Conservation (phyloP, 2,888 invertebrate genomes). For the Drosophila affinis region DNA sequence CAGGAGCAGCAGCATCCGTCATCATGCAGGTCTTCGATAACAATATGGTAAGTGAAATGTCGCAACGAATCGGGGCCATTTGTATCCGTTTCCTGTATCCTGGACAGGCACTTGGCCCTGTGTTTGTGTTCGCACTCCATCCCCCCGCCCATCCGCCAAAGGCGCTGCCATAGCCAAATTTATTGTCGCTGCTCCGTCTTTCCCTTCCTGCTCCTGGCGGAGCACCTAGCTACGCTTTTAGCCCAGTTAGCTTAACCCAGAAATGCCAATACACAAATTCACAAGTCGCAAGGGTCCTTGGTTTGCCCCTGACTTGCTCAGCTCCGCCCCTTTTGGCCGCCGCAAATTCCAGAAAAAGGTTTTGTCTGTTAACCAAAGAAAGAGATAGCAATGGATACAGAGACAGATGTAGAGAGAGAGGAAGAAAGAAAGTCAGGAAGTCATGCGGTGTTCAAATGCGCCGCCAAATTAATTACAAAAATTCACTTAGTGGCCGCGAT, state of each 20-base stretch:
- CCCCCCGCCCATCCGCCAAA: not conserved
- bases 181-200: conserved; percentile 19
- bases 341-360: conserved; percentile 16
- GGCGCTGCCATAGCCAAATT: conserved; percentile 23
- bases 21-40: conserved; percentile 81
- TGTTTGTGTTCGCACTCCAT: conserved; percentile 5
- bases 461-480: conserved; percentile 76
- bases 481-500: conserved; percentile 78
- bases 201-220: too few relatives aligned
- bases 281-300: conserved; percentile 21
- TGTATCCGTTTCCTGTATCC: conserved; percentile 9
- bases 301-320: conserved; percentile 5
- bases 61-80: conserved; percentile 11
- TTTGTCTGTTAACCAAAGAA: conserved; percentile 46
- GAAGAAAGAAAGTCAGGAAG: conserved; percentile 29
- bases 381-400: not conserved
- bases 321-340: conserved; percentile 52
- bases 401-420: not conserved
- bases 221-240: conserved; percentile 50
- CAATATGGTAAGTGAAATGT: conserved; percentile 75
- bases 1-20: conserved; percentile 37
- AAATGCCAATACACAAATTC: conserved; percentile 62
- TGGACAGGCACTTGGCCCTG: conserved; percentile 1
- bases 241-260: conserved; percentile 72
- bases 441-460: conserved; percentile 44